Evolutionary conservation across 2,797 vertebrate species (phyloP).

Genomic region (Oreochromis mossambicus): DNA sequence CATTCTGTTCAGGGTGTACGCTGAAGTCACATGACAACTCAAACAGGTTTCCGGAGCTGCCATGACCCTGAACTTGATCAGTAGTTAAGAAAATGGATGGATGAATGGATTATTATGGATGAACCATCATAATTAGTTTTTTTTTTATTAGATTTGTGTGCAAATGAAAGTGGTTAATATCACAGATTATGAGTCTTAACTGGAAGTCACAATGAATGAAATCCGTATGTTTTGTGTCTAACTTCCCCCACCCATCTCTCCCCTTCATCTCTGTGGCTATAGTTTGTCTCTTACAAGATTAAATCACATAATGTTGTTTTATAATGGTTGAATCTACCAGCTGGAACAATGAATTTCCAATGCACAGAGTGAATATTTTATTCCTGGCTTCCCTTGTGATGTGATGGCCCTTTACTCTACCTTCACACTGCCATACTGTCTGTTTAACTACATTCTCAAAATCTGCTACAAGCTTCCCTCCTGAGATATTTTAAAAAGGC

Average conservation of each 20-base stretch:
- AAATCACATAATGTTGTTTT: background rate
- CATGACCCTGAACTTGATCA: background rate
- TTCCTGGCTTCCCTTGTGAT: background rate
- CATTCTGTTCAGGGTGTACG: background rate
- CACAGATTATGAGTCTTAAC: background rate
- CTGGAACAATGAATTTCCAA: background rate
- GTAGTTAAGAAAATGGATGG: background rate
- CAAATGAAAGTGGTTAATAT: background rate
- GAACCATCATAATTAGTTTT: background rate
- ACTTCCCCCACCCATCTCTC: background rate
- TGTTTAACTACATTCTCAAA: background rate
- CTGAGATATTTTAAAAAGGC: background rate
- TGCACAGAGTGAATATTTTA: background rate
- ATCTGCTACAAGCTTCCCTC: background rate
- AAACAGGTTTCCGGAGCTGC: background rate
- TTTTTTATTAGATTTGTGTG: background rate
- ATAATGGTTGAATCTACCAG: background rate
- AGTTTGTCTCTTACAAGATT: background rate
- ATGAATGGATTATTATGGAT: too few relatives aligned
- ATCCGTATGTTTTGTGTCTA: background rate
- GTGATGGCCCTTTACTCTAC: background rate
- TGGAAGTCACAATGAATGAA: background rate
- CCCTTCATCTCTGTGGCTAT: background rate
- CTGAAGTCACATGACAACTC: background rate
- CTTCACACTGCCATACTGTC: background rate